Percentiles rank a stretch among this genome's conserved stretches.
These are phyloP conservation scores for Neolamprologus cancellatus DNA, from an alignment of 2,113 vertebrate species.

Conservation along the genomic window DNA sequence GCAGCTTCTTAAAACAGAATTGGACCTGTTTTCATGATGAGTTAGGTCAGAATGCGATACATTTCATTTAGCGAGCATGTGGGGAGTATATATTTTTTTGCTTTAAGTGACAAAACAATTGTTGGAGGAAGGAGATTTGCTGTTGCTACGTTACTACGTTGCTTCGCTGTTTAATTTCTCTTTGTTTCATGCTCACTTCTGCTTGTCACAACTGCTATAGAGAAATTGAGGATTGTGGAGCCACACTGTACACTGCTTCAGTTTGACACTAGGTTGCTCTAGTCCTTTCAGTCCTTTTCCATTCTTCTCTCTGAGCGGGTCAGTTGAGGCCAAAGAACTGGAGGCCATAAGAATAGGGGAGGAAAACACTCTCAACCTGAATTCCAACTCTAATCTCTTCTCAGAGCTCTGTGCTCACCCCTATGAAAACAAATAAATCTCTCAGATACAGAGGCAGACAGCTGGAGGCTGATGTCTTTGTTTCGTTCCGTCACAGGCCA, in stretches of 20 bases:
- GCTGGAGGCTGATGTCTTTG: conserved; percentile 26
- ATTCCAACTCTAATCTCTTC: conserved; percentile 36
- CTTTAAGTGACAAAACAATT: neutral
- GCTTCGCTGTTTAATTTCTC: neutral
- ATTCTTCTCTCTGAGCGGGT: conserved; percentile 9
- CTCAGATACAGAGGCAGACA: conserved; percentile 9
- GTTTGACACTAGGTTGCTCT: neutral
- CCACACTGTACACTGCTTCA: neutral
- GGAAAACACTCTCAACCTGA: conserved; percentile 13
- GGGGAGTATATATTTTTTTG: neutral
- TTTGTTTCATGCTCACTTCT: neutral
- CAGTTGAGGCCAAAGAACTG: conserved; percentile 11
- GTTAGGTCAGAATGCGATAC: neutral
- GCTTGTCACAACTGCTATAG: conserved; percentile 2
- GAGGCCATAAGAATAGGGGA: conserved; percentile 4
- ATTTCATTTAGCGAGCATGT: neutral
- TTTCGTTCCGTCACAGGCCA: neutral
- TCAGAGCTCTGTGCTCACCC: neutral
- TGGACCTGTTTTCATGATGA: neutral
- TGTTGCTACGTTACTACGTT: neutral
- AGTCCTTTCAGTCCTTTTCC: neutral
- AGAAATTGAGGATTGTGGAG: neutral
- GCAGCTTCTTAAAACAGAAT: neutral
- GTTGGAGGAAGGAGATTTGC: neutral
- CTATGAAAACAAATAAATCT: conserved; percentile 34